Conservation (phyloP, 2,113 vertebrate species). For the Petrocephalus microphthalmus region DNA sequence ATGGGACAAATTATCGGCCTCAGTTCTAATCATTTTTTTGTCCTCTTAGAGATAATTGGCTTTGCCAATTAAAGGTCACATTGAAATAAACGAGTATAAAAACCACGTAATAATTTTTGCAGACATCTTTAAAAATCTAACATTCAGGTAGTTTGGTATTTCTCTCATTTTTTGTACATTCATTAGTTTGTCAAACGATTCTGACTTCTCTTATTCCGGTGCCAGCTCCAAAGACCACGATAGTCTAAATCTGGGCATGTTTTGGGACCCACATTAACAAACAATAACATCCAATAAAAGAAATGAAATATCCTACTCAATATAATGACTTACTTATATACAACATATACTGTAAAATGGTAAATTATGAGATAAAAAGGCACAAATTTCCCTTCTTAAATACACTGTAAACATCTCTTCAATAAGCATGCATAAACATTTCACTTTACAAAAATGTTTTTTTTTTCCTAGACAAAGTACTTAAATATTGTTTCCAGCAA, state of each 20-base stretch:
- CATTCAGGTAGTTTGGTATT: constrained; percentile 62
- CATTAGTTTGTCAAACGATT: constrained; percentile 37
- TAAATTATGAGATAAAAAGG: constrained; percentile 99
- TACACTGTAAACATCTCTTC: constrained; percentile 99
- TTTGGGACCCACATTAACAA: constrained; percentile 48
- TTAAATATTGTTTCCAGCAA: constrained; percentile 99
- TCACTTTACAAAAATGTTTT: constrained; percentile 97
- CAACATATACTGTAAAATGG: constrained; percentile 92
- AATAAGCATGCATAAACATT: constrained; percentile 97
- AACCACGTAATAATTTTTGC: constrained; percentile 33
- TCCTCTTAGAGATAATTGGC: not conserved
- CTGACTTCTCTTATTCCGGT: not conserved
- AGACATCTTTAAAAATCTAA: constrained; percentile 46
- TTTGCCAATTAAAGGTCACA: not conserved
- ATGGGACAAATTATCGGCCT: not conserved
- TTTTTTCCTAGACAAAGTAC: constrained; percentile 97
- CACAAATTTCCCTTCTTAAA: constrained; percentile 99
- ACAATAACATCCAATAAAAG: constrained; percentile 53
- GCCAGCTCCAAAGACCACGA: constrained; percentile 5
- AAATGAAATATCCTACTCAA: constrained; percentile 78
- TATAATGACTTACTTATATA: constrained; percentile 86
- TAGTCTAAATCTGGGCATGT: constrained; percentile 36
- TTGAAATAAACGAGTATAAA: constrained; percentile 24
- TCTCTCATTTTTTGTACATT: constrained; percentile 57
- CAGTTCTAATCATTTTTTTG: constrained; percentile 22